A percentile compares a stretch with the other conserved stretches of the same genome.
Evolutionary conservation across 2,797 vertebrate species (phyloP).

Genomic region (Meriones psammophilus): DNA sequence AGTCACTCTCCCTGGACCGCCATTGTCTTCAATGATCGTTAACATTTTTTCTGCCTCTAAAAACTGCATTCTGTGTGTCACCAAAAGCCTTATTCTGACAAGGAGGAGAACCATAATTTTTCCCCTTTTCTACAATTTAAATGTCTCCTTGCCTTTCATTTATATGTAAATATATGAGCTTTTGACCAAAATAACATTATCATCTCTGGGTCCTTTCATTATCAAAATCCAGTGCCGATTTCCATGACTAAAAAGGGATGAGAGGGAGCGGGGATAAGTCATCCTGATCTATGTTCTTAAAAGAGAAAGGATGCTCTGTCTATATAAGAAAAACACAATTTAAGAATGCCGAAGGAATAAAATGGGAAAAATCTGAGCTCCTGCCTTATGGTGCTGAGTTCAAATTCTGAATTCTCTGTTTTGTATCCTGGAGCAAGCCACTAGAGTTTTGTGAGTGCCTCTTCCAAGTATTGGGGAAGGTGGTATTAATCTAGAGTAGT

Average conservation of each 20-base stretch:
- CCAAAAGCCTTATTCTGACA: conserved; percentile 63
- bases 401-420: neutral
- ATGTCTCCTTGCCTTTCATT: conserved; percentile 71
- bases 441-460: neutral
- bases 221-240: conserved; percentile 69
- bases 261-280: no score
- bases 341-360: neutral
- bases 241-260: neutral
- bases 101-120: conserved; percentile 52
- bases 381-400: neutral
- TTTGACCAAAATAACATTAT: conserved; percentile 78
- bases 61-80: neutral
- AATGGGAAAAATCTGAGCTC: conserved; percentile 23
- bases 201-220: conserved; percentile 62
- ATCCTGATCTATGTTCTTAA: neutral
- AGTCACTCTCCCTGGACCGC: neutral
- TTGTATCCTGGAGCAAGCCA: neutral
- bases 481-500: no score
- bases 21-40: neutral
- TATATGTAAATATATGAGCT: conserved; percentile 74
- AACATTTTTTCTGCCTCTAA: conserved; percentile 25
- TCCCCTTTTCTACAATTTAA: conserved; percentile 59
- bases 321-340: conserved; percentile 7
- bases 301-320: neutral
- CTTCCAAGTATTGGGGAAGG: neutral